Evolutionary conservation across 2,888 invertebrate genomes (phyloP).

Genomic region (Orthosia gothica): DNA sequence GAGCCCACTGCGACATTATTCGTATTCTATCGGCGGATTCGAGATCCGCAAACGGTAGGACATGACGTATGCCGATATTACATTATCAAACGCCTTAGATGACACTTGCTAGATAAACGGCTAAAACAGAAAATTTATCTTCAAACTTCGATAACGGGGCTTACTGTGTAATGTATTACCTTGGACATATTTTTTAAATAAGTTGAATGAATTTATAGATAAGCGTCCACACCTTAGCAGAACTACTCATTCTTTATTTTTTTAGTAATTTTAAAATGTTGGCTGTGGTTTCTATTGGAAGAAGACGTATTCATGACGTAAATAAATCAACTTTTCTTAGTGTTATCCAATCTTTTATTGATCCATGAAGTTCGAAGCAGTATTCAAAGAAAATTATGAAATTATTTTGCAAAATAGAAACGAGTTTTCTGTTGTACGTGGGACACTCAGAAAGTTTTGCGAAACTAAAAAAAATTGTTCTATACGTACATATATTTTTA

Average conservation of each 20-base stretch:
- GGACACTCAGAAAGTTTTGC: too few relatives aligned
- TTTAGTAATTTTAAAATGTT: background rate
- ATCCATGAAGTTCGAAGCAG: slow-evolving; percentile 30
- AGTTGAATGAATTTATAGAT: background rate
- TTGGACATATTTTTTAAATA: background rate
- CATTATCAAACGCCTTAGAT: slow-evolving; percentile 53
- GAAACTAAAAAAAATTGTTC: too few relatives aligned
- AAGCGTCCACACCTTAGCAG: background rate
- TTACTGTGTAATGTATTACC: slow-evolving; percentile 27
- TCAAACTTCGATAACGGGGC: slow-evolving; percentile 29
- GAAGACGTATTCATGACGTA: background rate
- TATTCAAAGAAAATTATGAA: slow-evolving; percentile 61
- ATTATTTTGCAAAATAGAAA: slow-evolving; percentile 57
- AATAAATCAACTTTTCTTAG: background rate
- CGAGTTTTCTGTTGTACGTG: slow-evolving; percentile 58
- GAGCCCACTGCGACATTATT: slow-evolving; percentile 74
- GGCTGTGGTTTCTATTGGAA: background rate
- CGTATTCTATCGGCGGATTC: slow-evolving; percentile 70
- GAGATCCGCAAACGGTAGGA: slow-evolving; percentile 62
- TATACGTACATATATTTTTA: too few relatives aligned
- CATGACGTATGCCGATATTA: slow-evolving; percentile 59
- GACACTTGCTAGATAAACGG: slow-evolving; percentile 47
- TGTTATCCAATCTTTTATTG: slow-evolving; percentile 34
- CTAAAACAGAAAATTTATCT: slow-evolving; percentile 43
- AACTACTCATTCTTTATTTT: background rate